Percentiles rank a stretch among this genome's conserved stretches.
Conservation (phyloP, 2,113 vertebrate genomes). For the Melierax canorus region DNA sequence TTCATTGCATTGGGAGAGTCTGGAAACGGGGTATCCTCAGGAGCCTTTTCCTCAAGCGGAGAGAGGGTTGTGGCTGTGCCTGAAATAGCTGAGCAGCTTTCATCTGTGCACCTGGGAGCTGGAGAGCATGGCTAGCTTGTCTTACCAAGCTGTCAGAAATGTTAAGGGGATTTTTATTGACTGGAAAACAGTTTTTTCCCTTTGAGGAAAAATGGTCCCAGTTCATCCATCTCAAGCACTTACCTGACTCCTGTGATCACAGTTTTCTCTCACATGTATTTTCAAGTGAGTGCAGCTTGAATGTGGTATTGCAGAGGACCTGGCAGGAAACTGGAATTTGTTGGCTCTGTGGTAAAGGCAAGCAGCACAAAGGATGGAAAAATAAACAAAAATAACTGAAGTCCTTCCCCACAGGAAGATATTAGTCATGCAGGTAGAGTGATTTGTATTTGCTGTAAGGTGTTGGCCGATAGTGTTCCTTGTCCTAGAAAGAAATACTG, state of each 20-base stretch:
- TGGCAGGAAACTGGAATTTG: neutral
- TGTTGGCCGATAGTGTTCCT: neutral
- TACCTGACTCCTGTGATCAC: neutral
- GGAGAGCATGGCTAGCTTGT: neutral
- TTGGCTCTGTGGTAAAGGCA: neutral
- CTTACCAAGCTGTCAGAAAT: neutral
- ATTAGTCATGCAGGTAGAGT: neutral
- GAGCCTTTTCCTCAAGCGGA: neutral
- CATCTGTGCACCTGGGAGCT: neutral
- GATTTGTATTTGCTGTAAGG: neutral
- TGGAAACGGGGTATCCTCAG: neutral
- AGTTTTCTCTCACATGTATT: rapidly evolving
- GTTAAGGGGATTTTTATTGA: neutral
- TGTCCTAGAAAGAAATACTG: neutral
- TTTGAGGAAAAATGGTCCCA: neutral
- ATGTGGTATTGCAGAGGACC: rapidly evolving
- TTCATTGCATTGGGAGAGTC: neutral
- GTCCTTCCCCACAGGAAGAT: neutral
- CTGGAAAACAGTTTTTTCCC: neutral
- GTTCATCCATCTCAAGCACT: neutral
- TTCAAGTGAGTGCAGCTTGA: neutral
- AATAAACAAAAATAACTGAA: neutral
- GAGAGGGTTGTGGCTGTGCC: neutral
- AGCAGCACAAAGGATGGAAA: neutral
- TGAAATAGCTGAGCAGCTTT: neutral